Percentiles rank a stretch among this genome's conserved stretches.
phyloP scores from a whole-genome alignment of 2,888 invertebrate genomes.

The Crossocerus cetratus region DNA sequence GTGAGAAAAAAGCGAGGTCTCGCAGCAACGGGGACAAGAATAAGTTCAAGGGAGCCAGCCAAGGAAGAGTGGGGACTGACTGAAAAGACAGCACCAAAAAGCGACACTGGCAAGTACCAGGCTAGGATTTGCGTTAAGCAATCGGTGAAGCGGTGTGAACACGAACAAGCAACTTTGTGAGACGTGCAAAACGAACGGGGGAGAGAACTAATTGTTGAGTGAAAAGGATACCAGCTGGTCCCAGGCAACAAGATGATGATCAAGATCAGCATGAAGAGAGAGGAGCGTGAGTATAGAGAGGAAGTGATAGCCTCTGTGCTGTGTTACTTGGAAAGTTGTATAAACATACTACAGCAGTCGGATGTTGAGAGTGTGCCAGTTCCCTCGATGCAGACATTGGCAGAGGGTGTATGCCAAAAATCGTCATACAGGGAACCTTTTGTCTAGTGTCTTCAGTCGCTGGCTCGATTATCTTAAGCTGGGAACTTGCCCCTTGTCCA shows the following conservation, averaged over 20 bases:
- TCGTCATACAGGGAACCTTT: background rate
- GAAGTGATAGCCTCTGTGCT: background rate
- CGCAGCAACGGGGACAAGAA: background rate
- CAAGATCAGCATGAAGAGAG: background rate
- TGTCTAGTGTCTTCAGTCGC: too few species aligned
- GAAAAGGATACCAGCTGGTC: background rate
- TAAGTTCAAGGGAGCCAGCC: constrained; percentile 3
- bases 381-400: constrained; percentile 24
- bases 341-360: background rate
- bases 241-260: background rate
- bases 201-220: background rate
- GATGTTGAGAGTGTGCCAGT: background rate
- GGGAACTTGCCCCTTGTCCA: too few species aligned
- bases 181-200: background rate
- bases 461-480: too few species aligned
- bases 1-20: too few species aligned
- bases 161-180: constrained; percentile 1
- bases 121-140: background rate
- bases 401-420: constrained; percentile 64
- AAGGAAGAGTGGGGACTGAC: background rate
- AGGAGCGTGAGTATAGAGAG: background rate
- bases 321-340: background rate
- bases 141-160: background rate
- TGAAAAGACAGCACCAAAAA: background rate
- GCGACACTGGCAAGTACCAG: background rate